Percentiles rank a stretch among this genome's conserved stretches.
Evolutionary conservation across 2,888 invertebrate species (phyloP).

Genomic region (Eristalinus sepulchralis): DNA sequence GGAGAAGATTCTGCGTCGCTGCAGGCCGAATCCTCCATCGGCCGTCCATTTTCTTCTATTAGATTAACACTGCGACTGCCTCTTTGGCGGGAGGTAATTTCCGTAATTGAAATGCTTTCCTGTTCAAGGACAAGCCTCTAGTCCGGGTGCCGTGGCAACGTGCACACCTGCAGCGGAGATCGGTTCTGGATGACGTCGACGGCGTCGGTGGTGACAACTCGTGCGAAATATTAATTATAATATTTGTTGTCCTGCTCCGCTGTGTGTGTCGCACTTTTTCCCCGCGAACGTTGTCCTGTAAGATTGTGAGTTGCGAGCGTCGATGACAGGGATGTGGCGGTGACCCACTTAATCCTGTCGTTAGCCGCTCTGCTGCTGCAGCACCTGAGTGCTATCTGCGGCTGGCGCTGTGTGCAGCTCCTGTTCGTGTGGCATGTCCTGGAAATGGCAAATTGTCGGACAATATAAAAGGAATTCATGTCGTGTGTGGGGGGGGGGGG

Average conservation of each 20-base stretch:
- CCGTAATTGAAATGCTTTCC: constrained; percentile 30
- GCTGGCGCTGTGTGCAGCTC: neutral
- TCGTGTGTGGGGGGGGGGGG: neutral
- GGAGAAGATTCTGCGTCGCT: neutral
- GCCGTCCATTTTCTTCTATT: neutral
- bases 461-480: constrained; percentile 45
- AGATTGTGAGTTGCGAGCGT: neutral
- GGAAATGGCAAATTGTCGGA: constrained; percentile 42
- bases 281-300: neutral
- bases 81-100: constrained; percentile 1
- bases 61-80: constrained; percentile 1
- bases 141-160: neutral
- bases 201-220: neutral
- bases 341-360: constrained; percentile 50
- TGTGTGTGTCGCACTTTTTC: neutral
- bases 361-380: constrained; percentile 7
- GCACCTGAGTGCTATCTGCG: constrained; percentile 32
- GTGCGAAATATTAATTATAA: constrained; percentile 35
- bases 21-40: neutral
- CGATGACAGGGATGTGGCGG: constrained; percentile 16
- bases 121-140: neutral
- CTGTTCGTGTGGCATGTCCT: constrained; percentile 21
- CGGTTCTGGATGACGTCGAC: neutral
- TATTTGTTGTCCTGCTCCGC: neutral
- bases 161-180: neutral